These are phyloP conservation scores for Uloborus diversus DNA, from an alignment of 1,140 invertebrate genomes.

Conservation along the genomic window DNA sequence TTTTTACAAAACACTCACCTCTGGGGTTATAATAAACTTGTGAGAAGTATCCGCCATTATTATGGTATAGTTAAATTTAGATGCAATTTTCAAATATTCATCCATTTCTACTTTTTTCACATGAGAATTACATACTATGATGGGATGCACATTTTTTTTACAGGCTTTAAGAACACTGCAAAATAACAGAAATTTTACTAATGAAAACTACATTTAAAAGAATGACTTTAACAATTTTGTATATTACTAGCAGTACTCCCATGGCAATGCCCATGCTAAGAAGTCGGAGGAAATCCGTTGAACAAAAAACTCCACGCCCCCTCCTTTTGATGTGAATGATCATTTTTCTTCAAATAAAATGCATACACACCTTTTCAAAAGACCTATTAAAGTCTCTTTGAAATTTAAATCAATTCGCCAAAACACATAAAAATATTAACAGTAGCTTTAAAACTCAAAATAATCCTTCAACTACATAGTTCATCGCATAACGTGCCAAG, in stretches of 20 bases:
- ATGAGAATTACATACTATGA: constrained; percentile 36
- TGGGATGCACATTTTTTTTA: background rate
- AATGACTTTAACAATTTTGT: background rate
- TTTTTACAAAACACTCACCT: constrained; percentile 7
- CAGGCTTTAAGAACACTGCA: constrained; percentile 26
- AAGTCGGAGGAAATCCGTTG: background rate
- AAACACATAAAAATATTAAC: background rate
- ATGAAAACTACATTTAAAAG: background rate
- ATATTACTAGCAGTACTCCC: background rate
- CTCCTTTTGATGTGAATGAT: background rate
- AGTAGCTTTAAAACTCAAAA: too few species aligned
- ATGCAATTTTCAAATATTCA: constrained; percentile 24
- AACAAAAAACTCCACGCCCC: background rate
- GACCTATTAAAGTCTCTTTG: background rate
- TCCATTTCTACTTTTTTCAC: constrained; percentile 15
- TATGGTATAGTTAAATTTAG: constrained; percentile 16
- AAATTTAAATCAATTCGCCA: background rate
- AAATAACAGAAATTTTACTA: background rate
- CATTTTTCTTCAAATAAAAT: background rate
- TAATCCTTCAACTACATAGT: too few species aligned
- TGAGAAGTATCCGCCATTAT: constrained; percentile 30
- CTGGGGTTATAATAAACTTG: constrained; percentile 28
- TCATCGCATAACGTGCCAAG: too few species aligned
- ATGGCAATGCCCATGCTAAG: background rate
- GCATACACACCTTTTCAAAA: background rate